Percentiles rank a stretch among this genome's conserved stretches.
These are phyloP conservation scores for Eurystomus glaucurus DNA, from an alignment of 2,797 vertebrate genomes.

Conservation along the genomic window DNA sequence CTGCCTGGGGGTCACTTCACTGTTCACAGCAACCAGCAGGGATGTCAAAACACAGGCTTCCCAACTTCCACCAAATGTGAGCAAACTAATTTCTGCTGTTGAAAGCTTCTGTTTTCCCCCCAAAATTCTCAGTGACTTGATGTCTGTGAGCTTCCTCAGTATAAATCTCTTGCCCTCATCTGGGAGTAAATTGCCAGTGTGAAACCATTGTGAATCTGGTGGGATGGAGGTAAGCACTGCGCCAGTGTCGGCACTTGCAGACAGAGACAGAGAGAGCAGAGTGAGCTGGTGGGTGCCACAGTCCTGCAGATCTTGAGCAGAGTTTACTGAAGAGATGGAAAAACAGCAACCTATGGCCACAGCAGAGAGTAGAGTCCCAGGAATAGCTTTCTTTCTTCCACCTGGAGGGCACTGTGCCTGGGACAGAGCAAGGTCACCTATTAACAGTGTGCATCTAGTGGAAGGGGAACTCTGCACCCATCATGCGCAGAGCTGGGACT, in stretches of 20 bases:
- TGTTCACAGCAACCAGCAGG: not conserved
- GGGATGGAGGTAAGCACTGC: fast-evolving
- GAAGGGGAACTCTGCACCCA: not conserved
- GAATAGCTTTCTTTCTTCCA: not conserved
- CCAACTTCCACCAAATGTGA: not conserved
- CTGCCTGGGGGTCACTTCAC: not conserved
- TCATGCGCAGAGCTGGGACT: not conserved
- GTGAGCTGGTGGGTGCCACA: not conserved
- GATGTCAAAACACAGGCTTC: not conserved
- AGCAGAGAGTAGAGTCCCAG: not conserved
- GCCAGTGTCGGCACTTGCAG: not conserved
- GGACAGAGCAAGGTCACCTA: slow-evolving; percentile 9
- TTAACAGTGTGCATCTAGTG: not conserved
- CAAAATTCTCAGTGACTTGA: fast-evolving
- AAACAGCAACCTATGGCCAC: not conserved
- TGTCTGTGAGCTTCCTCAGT: not conserved
- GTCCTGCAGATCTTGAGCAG: not conserved
- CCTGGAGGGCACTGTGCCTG: not conserved
- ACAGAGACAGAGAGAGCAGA: not conserved
- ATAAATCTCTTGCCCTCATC: not conserved
- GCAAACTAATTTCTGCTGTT: not conserved
- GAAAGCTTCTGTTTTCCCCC: not conserved
- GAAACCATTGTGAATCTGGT: not conserved
- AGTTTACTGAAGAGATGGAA: not conserved
- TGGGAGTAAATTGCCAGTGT: not conserved